Evolutionary conservation across 2,797 vertebrate genomes (phyloP).

Genomic region (Mastacembelus armatus): DNA sequence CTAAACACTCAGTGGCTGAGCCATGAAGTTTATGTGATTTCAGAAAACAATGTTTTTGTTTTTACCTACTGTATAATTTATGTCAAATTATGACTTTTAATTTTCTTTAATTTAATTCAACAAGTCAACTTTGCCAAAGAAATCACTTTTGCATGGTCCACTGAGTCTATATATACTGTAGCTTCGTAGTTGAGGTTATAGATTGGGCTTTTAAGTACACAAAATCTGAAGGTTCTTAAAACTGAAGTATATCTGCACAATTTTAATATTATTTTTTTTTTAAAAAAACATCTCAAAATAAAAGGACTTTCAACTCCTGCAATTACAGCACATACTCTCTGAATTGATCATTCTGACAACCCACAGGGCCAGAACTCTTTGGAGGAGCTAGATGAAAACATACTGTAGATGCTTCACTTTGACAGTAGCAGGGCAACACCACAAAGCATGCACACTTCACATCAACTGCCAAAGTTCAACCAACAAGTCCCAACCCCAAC

Average conservation of each 20-base stretch:
- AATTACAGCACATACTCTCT: too few species aligned
- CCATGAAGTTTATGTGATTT: constrained; percentile 27
- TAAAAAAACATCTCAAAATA: too few species aligned
- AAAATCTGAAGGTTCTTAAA: too few species aligned
- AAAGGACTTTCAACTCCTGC: too few species aligned
- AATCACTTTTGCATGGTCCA: background rate
- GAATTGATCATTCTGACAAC: too few species aligned
- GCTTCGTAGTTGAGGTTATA: too few species aligned
- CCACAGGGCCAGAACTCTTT: background rate
- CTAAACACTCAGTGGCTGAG: constrained; percentile 20
- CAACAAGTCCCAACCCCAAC: constrained; percentile 44
- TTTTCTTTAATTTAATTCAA: constrained; percentile 33
- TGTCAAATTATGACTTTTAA: constrained; percentile 22
- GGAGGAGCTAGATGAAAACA: constrained; percentile 37
- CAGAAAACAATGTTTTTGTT: constrained; percentile 17
- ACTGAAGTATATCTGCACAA: too few species aligned
- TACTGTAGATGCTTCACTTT: constrained; percentile 25
- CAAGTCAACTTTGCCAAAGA: background rate
- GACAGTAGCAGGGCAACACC: constrained; percentile 21
- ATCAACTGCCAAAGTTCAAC: constrained; percentile 19
- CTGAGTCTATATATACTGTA: too few species aligned
- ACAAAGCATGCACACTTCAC: constrained; percentile 59
- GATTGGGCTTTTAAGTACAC: too few species aligned
- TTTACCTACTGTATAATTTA: constrained; percentile 16
- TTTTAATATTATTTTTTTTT: too few species aligned